Evolutionary conservation across 2,888 invertebrate genomes (phyloP).

Genomic region (Ceratothoa steindachneri): DNA sequence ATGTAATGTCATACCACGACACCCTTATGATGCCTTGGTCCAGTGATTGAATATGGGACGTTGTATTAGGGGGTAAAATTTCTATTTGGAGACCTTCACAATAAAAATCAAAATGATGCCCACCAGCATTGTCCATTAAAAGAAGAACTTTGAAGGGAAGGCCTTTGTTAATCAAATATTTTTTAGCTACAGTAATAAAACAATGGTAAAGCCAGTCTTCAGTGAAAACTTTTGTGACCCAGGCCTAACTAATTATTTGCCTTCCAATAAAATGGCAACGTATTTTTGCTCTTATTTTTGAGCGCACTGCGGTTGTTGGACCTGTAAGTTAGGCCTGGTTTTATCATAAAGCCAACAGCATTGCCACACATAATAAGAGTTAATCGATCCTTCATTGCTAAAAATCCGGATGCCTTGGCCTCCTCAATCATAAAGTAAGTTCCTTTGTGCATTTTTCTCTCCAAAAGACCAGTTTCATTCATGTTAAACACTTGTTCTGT

Average conservation of each 20-base stretch:
- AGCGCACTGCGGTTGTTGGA: neutral
- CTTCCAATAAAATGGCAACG: neutral
- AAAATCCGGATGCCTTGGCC: neutral
- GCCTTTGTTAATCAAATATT: neutral
- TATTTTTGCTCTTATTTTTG: neutral
- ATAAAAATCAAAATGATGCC: neutral
- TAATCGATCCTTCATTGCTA: neutral
- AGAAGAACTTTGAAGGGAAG: neutral
- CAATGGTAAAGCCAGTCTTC: neutral
- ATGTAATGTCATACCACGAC: too few species aligned
- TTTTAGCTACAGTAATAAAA: neutral
- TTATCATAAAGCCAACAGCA: neutral
- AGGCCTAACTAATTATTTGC: neutral
- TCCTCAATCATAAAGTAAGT: neutral
- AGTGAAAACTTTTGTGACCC: neutral
- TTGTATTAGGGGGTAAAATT: neutral
- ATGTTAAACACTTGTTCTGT: neutral
- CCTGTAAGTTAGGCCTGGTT: neutral
- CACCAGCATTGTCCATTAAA: neutral
- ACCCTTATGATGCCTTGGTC: neutral
- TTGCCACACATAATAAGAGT: neutral
- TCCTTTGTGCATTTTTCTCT: neutral
- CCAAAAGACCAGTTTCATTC: neutral
- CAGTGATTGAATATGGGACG: neutral
- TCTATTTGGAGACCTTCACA: neutral